A percentile compares a stretch with the other conserved stretches of the same genome.
phyloP scores from a whole-genome alignment of 2,888 invertebrate genomes.

The Nycteola revayana region DNA sequence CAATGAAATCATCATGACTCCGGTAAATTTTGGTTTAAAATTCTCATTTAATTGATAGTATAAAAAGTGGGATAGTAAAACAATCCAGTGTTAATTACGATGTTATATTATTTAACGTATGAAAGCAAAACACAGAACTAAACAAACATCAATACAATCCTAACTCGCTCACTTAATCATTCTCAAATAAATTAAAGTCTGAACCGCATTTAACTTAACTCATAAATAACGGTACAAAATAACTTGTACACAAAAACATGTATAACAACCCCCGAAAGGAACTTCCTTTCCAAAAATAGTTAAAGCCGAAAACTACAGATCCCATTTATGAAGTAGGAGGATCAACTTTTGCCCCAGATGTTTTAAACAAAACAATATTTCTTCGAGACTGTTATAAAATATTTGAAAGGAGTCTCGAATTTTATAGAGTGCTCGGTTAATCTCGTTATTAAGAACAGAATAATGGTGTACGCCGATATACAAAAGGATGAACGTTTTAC shows the following conservation, averaged over 20 bases:
- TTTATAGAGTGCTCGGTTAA: conserved; percentile 19
- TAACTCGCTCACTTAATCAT: conserved; percentile 2
- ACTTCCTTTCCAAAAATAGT: conserved; percentile 29
- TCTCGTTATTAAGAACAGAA: conserved; percentile 2
- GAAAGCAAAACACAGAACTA: no score
- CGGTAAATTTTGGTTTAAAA: no score
- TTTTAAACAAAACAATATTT: conserved; percentile 22
- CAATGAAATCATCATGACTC: neutral
- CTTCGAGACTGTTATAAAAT: conserved; percentile 11
- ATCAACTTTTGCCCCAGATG: conserved; percentile 22
- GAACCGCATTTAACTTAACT: conserved; percentile 3
- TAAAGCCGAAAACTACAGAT: conserved; percentile 15
- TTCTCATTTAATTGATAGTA: no score
- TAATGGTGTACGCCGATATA: no score
- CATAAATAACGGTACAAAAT: conserved; percentile 22
- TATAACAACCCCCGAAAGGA: conserved; percentile 7
- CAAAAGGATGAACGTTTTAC: no score
- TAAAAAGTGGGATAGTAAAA: no score
- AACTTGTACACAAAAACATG: conserved; percentile 16
- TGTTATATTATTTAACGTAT: no score
- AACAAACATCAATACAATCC: neutral
- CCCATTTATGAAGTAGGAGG: conserved; percentile 15
- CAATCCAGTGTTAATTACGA: no score
- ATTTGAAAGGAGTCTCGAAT: conserved; percentile 8
- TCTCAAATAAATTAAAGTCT: conserved; percentile 16